A percentile compares a stretch with the other conserved stretches of the same genome.
Evolutionary conservation across 2,113 vertebrate species (phyloP).

Genomic region (Microtus ochrogaster): DNA sequence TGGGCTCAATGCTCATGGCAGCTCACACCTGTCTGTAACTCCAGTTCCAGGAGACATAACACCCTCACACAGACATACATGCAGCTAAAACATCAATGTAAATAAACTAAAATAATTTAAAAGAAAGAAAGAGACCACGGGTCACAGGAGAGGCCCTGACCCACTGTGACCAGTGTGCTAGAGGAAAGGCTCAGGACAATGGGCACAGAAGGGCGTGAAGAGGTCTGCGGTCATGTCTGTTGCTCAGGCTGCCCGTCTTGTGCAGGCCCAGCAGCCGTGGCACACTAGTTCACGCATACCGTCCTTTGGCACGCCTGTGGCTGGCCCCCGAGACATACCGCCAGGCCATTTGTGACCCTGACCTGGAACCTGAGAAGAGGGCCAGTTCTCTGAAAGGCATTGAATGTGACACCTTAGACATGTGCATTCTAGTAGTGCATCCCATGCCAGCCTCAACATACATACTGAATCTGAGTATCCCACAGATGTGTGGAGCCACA

Average conservation of each 20-base stretch:
- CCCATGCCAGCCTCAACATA: no score
- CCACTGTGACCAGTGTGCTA: background rate
- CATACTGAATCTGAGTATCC: background rate
- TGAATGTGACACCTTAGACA: background rate
- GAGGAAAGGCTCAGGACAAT: background rate
- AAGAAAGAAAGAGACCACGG: background rate
- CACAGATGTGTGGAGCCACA: background rate
- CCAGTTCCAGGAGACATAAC: background rate
- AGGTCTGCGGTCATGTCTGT: background rate
- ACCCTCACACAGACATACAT: background rate
- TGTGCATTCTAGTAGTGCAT: background rate
- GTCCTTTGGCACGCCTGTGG: background rate
- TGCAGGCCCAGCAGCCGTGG: no score
- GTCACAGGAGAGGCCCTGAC: background rate
- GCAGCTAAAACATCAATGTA: background rate
- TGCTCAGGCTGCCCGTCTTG: background rate
- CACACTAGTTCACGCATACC: rapidly evolving
- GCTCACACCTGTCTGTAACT: background rate
- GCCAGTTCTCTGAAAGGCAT: background rate
- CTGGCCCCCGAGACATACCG: background rate
- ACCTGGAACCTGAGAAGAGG: background rate
- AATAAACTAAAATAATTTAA: background rate
- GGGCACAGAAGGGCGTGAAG: background rate
- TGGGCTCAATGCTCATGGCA: background rate
- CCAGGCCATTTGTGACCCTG: background rate